Base-by-base conservation (phyloP, 1,140 invertebrate genomes). In the Drosophila grimshawi region DNA sequence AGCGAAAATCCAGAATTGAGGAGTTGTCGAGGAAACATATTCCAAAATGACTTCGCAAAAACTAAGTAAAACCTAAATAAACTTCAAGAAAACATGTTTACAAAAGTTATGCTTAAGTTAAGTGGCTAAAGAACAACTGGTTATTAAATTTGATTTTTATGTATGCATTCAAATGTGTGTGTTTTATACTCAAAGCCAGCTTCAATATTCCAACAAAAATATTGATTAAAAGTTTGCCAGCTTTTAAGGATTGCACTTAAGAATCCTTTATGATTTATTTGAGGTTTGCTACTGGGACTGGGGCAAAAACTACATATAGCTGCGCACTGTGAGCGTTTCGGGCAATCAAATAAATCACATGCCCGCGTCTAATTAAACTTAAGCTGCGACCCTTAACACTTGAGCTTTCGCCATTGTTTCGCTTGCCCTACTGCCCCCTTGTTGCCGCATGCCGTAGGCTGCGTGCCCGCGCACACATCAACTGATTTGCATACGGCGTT, bases 301-400 rank as follows among this genome's bases (percentile, higher is more conserved):
- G 7, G 11, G 30, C 35, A 57, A 69, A 62, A 69, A 63, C 43
- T 63, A 68, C 53, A 45, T 3, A 33, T 3, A 43, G 35, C 37
- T 46, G 41, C 51, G 29, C 35, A 65, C 48, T 69, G 35, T 30
- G 41, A 55, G 62, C 72, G 5, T 19, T 11, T 61, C 63, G 60
- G 76, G 57, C 79, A 86, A 83, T 86, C 71, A 88, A 83, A 86
- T 86, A 86, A 86, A 88, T 86, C 83, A 86, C 83, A 70, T 67
- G 76, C 69, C 63, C 71, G 80, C 76, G 83, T 83, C 85, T 86
- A 86, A 86, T 86, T 86, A 86, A 86, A 86, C 83, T 88, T 82
- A 82, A 86, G 83, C 83, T 80, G 76, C 73, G 76, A 86, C 83
- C 83, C 83, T 88, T 86, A 86, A 72, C 83, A 88, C 83, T 86